phyloP scores from a whole-genome alignment of 1,140 invertebrate genomes.

The Mya arenaria region DNA sequence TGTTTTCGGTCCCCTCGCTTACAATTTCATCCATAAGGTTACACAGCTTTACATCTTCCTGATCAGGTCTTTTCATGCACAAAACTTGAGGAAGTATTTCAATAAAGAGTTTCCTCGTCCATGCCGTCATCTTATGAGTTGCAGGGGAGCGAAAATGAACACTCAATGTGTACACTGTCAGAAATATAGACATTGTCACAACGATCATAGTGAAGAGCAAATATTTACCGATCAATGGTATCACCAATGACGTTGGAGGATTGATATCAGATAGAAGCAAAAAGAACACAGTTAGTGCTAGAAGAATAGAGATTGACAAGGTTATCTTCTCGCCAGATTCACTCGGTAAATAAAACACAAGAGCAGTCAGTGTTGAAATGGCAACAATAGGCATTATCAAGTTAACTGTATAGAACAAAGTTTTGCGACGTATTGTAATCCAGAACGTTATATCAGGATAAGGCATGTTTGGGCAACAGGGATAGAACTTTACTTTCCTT shows the following conservation, averaged over 20 bases:
- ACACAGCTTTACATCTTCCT: not conserved
- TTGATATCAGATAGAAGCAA: slow-evolving; percentile 98
- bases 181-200: slow-evolving; percentile 98
- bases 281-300: slow-evolving; percentile 99
- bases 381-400: slow-evolving; percentile 81
- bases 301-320: slow-evolving; percentile 98
- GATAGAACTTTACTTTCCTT: slow-evolving; percentile 73
- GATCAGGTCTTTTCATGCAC: slow-evolving; percentile 74
- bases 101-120: slow-evolving; percentile 95
- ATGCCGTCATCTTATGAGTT: slow-evolving; percentile 96
- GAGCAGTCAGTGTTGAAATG: slow-evolving; percentile 95
- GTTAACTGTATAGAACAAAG: slow-evolving; percentile 81
- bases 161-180: slow-evolving; percentile 98
- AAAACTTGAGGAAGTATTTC: slow-evolving; percentile 90
- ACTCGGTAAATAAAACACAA: slow-evolving; percentile 99
- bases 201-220: slow-evolving; percentile 99
- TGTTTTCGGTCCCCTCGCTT: not conserved
- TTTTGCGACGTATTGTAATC: slow-evolving; percentile 78
- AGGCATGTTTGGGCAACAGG: slow-evolving; percentile 75
- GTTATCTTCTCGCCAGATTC: slow-evolving; percentile 99
- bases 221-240: slow-evolving; percentile 99
- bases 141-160: slow-evolving; percentile 98
- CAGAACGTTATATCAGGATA: slow-evolving; percentile 80
- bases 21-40: not conserved
- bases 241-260: slow-evolving; percentile 98